Conservation (phyloP, 2,113 vertebrate species). For the Regulus satrapa region DNA sequence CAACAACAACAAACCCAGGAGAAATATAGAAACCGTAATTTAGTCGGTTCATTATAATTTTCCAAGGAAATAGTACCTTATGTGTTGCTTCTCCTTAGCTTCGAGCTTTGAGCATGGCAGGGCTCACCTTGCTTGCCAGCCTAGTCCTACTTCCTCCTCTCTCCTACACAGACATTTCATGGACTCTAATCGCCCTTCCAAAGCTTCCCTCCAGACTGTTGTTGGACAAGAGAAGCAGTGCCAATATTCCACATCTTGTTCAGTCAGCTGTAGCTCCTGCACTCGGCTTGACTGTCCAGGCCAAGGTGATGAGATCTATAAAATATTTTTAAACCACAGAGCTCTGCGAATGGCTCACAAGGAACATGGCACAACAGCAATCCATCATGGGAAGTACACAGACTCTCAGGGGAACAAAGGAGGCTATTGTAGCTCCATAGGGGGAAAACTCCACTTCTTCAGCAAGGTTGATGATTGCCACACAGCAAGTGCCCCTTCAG, state of each 20-base stretch:
- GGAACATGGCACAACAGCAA: background rate
- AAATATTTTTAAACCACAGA: background rate
- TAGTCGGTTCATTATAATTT: rapidly evolving
- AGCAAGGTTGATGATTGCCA: background rate
- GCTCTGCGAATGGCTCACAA: rapidly evolving
- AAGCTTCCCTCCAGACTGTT: background rate
- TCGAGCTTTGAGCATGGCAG: background rate
- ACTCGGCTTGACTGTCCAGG: background rate
- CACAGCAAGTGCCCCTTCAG: background rate
- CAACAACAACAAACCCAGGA: background rate
- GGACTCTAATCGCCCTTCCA: background rate
- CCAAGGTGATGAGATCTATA: background rate
- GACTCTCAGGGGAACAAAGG: background rate
- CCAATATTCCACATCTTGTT: background rate
- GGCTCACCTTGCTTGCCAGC: background rate
- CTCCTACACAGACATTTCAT: background rate
- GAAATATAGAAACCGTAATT: background rate
- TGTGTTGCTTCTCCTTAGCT: rapidly evolving
- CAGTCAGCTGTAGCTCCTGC: background rate
- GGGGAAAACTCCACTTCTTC: background rate
- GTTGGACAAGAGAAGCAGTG: background rate
- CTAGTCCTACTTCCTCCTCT: background rate
- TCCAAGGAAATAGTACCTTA: background rate
- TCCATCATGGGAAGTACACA: rapidly evolving
- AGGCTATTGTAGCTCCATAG: background rate